Percentiles rank a stretch among this genome's conserved stretches.
Conservation (phyloP, 2,113 vertebrate genomes). For the Mesembrinibis cayennensis region DNA sequence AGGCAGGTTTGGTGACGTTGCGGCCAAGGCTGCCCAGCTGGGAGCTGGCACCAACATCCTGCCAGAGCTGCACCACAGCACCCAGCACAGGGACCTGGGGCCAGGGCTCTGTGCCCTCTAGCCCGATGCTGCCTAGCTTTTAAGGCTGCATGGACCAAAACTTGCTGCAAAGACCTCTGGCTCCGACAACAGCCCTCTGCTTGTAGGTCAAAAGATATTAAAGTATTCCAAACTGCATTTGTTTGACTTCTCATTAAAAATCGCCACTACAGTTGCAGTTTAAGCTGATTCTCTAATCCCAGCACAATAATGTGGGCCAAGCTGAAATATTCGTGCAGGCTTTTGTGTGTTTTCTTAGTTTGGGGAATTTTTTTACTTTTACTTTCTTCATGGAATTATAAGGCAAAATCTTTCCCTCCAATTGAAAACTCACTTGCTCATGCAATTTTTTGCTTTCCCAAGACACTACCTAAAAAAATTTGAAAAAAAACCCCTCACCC, state of each 20-base stretch:
- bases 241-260: neutral
- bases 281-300: neutral
- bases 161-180: neutral
- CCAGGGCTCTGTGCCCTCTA: fast-evolving
- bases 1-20: neutral
- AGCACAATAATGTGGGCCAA: neutral
- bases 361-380: neutral
- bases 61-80: neutral
- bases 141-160: neutral
- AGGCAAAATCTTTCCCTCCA: neutral
- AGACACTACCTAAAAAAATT: neutral
- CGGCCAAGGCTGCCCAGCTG: neutral
- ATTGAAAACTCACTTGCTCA: neutral
- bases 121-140: neutral
- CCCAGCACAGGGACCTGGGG: fast-evolving
- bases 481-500: neutral
- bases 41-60: neutral
- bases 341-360: neutral
- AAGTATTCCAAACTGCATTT: neutral
- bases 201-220: neutral
- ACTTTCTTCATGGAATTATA: neutral
- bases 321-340: neutral
- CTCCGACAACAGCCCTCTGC: neutral
- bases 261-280: neutral
- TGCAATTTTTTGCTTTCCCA: neutral